Conservation (phyloP, 92 coral and sea anemone species). For the Virgularia gustaviana region DNA sequence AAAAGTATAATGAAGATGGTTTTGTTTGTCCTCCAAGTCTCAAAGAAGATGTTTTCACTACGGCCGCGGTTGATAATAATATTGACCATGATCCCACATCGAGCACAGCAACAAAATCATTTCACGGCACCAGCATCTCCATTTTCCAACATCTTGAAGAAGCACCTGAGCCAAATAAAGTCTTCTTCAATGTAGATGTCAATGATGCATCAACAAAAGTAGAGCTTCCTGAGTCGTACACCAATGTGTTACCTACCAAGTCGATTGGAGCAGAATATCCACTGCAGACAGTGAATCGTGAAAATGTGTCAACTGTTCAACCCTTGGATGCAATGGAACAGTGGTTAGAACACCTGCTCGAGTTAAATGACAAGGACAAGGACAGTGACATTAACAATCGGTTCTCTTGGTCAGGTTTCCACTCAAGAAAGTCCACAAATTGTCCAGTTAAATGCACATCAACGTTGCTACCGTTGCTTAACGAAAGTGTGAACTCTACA, state of each 20-base stretch:
- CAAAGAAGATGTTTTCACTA: conserved; percentile 7
- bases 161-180: neutral
- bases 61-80: conserved; percentile 16
- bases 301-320: neutral
- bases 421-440: neutral
- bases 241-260: neutral
- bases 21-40: conserved; percentile 17
- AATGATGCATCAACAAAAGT: conserved; percentile 19
- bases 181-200: neutral
- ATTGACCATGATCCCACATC: conserved; percentile 36
- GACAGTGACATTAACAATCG: neutral
- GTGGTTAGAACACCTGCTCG: neutral
- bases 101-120: conserved; percentile 16
- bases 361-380: neutral
- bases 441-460: neutral
- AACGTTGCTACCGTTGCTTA: neutral
- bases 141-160: conserved; percentile 14
- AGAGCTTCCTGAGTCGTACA: conserved; percentile 23
- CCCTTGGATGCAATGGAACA: neutral
- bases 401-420: conserved; percentile 1
- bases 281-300: neutral
- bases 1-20: too few species aligned
- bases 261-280: neutral
- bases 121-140: conserved; percentile 34
- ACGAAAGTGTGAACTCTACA: neutral